Conservation (phyloP, 2,797 vertebrate genomes). For the Rhinella marina region DNA sequence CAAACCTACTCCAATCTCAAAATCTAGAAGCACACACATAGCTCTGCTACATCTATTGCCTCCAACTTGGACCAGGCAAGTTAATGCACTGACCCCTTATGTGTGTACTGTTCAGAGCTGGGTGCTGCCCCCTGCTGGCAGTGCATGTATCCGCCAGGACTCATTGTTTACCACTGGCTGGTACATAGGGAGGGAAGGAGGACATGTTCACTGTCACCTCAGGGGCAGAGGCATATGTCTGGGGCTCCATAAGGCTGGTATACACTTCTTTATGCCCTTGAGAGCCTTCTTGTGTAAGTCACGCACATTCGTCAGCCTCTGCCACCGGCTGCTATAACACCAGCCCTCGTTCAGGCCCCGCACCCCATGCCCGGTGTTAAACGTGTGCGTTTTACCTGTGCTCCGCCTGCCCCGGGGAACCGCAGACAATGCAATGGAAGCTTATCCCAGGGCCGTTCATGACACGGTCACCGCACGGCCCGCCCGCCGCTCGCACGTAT, state of each 20-base stretch:
- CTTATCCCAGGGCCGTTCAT: constrained; percentile 49
- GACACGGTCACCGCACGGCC: constrained; percentile 29
- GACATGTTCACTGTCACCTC: not conserved
- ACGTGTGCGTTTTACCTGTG: constrained; percentile 13
- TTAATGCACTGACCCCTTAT: too few relatives aligned
- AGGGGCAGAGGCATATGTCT: too few relatives aligned
- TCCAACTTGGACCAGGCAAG: too few relatives aligned
- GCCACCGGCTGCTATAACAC: not conserved
- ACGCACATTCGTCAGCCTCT: not conserved
- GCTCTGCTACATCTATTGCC: not conserved
- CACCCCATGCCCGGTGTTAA: not conserved
- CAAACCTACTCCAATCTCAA: too few relatives aligned
- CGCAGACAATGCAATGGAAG: constrained; percentile 43
- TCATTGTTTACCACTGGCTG: constrained; percentile 29
- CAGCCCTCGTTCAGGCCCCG: not conserved
- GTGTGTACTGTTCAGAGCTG: not conserved
- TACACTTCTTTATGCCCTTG: not conserved
- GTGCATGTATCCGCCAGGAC: not conserved
- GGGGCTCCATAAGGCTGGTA: not conserved
- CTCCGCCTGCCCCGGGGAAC: constrained; percentile 23
- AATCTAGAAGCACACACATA: not conserved
- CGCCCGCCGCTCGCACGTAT: not conserved
- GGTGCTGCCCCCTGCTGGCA: not conserved
- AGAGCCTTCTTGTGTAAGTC: not conserved
- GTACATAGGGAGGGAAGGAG: not conserved